Evolutionary conservation across 2,888 invertebrate genomes (phyloP).

Genomic region (Tetramorium bicarinatum): DNA sequence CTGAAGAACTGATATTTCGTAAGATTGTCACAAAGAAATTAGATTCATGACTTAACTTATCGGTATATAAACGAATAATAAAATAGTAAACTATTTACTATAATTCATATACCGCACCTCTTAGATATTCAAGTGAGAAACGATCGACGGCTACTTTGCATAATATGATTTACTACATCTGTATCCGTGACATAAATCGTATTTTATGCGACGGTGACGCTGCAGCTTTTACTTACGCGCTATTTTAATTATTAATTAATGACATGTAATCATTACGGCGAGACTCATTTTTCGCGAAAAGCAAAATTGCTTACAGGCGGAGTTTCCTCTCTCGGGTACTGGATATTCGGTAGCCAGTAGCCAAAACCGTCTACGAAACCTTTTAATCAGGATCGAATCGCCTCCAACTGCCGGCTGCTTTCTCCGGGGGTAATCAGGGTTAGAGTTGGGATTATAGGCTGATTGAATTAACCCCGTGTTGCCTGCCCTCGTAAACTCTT

Average conservation of each 20-base stretch:
- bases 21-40: not conserved
- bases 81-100: not conserved
- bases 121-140: conserved; percentile 16
- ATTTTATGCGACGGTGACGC: conserved; percentile 16
- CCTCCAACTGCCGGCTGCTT: conserved; percentile 68
- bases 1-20: not conserved
- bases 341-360: conserved; percentile 60
- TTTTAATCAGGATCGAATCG: conserved; percentile 81
- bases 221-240: conserved; percentile 33
- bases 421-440: conserved; percentile 83
- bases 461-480: conserved; percentile 85
- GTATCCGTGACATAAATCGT: conserved; percentile 32
- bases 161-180: conserved; percentile 28
- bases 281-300: conserved; percentile 29
- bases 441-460: conserved; percentile 84
- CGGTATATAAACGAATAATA: not conserved
- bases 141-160: conserved; percentile 32
- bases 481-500: conserved; percentile 85
- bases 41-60: not conserved
- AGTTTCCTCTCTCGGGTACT: conserved; percentile 33
- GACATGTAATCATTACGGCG: conserved; percentile 36
- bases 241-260: conserved; percentile 53
- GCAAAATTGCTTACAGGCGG: conserved; percentile 24
- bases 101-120: not conserved
- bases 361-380: conserved; percentile 71